Evolutionary conservation across 2,888 invertebrate genomes (phyloP), one percentile per base, ranked within the genome.

Genomic region (Epicampocera succincta): DNA sequence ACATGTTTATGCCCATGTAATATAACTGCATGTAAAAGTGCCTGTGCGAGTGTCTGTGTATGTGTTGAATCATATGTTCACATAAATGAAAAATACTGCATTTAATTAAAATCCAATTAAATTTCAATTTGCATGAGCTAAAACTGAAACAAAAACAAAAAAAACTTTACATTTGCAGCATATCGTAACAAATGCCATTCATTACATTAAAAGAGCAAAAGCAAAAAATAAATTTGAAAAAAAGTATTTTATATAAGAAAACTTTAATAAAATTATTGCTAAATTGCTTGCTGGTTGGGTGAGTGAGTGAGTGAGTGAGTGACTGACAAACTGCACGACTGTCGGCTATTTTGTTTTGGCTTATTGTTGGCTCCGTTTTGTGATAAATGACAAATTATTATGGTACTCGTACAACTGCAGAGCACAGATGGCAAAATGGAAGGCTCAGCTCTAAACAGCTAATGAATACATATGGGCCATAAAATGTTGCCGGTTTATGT

Each of bases 41-140:
- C 40, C 40, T 38, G 33, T 29, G 29, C 13, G 19, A 6, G n/a
- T 69, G 40, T 65, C 5, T 46, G 13, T 52, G 52, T 11, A 19
- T 69, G 42, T 54, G 58, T 73, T 54, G 65, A 42, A 52, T 78
- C 58, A 58, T 65, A 52, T 46, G 66, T 66, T 60, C 42, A 66
- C 58, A 48, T 58, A 66, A 66, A 65, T 40, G 65, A 56, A 72
- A 82, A 69, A 71, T 77, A 58, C 81, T 77, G 78, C 82, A 82
- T 82, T 82, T 82, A 82, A 78, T 82, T 82, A 82, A 82, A 82
- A 78, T 82, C 74, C 74, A 82, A 82, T 82, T 78, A 75, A 82
- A 82, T 82, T 78, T 66, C 74, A 82, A 82, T 82, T 82, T 82
- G 82, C 82, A 78, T 82, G 78, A 78, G 66, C 54, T 58, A 52